Conservation (phyloP, 2,113 vertebrate species). For the Daubentonia madagascariensis region DNA sequence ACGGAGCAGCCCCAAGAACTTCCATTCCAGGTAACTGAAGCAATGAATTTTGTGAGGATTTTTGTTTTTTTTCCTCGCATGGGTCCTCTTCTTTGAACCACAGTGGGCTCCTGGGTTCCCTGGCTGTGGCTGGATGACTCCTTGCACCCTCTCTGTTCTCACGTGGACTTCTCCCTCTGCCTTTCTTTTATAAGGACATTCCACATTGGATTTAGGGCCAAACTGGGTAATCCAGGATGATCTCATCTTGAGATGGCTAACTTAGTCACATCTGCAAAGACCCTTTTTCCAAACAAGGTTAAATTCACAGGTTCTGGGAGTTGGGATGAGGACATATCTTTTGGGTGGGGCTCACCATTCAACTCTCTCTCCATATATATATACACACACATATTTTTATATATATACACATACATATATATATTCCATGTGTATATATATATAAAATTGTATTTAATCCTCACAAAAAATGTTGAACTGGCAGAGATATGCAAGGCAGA, state of each 20-base stretch:
- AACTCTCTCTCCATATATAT: background rate
- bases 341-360: background rate
- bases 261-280: background rate
- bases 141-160: background rate
- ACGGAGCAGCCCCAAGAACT: too few species aligned
- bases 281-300: background rate
- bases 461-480: background rate
- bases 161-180: background rate
- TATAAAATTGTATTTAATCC: background rate
- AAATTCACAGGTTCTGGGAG: background rate
- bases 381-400: too few species aligned
- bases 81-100: background rate
- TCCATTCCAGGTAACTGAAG: background rate
- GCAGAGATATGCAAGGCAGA: background rate
- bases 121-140: rapidly evolving
- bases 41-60: background rate
- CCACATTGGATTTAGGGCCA: background rate
- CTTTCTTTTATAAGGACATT: background rate
- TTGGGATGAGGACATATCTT: background rate
- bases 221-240: background rate
- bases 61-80: rapidly evolving
- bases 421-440: background rate
- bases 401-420: background rate
- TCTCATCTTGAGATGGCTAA: background rate
- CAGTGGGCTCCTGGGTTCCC: rapidly evolving